Base-by-base conservation (phyloP, 2,113 vertebrate species). In the Sorex fumeus region DNA sequence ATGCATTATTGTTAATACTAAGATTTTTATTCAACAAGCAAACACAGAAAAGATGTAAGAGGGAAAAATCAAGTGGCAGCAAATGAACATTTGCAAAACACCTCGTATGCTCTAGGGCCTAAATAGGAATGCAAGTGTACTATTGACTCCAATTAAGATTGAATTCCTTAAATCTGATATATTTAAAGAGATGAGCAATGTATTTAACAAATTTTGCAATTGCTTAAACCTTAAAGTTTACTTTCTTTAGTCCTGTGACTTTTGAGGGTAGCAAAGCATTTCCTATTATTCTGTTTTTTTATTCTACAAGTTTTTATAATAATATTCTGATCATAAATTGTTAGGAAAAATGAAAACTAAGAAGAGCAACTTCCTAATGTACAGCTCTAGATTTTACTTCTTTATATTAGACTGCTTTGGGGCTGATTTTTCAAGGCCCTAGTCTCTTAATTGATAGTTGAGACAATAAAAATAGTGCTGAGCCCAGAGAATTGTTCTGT, bases 1-100 rank as follows among this genome's bases (percentile, higher is more conserved):
- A 85, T 86, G 32, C 64, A 66, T 62, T 76, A 74, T 45, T 82
- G n/a, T 47, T 67, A 81, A 60, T 21, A 60, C 30, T 92, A 30
- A 84, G 47, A 81, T 96, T 88, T 85, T 85, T 91, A 81, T 90
- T 88, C 23, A 84, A 19, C 36, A 78, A 83, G 34, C 28, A 88
- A 88, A 74, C 77, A 45, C 28, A 91, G 60, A 76, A 75, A 36
- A 88, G 40, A 74, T 67, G 28, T 30, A 82, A 69, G 53, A 82
- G 85, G 47, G 76, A 64, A 90, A 88, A 76, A 45, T 25, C n/a
- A 74, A 80, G 50, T 64, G 32, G 43, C 71, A 87, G 53, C 23
- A 85, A 80, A 78, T 82, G 19, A 88, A 45, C 30, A 79, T 88
- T 90, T 50, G 74, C 28, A 70, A 21, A 70, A 60, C 30, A 62